Percentiles rank a stretch among this genome's conserved stretches.
phyloP scores from a whole-genome alignment of 2,113 vertebrate species.

The Catharus fuscescens region DNA sequence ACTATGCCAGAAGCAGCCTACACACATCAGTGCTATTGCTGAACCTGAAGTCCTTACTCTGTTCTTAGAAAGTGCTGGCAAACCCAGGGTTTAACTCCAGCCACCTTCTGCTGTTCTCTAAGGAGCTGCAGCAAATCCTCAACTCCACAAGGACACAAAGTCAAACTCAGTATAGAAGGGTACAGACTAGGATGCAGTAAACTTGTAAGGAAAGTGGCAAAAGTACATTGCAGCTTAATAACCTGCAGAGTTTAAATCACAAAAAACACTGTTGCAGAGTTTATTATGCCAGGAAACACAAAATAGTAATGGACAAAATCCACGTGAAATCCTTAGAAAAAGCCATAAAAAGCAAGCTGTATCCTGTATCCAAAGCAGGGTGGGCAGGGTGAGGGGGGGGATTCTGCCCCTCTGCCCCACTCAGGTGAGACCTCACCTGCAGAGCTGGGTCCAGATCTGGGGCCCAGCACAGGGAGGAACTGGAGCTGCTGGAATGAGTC shows the following conservation, averaged over 20 bases:
- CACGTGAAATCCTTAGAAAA: not conserved
- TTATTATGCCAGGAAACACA: not conserved
- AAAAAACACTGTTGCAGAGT: not conserved
- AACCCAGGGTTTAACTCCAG: not conserved
- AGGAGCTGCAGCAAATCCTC: not conserved
- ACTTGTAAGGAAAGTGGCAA: not conserved
- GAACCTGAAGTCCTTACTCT: not conserved
- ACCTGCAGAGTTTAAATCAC: not conserved
- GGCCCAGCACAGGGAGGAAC: accelerated
- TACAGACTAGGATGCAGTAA: not conserved
- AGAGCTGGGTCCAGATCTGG: not conserved
- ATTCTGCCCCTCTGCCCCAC: accelerated
- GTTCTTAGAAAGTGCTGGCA: not conserved
- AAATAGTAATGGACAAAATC: not conserved
- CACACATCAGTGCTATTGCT: not conserved
- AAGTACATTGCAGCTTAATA: not conserved
- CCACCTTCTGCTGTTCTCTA: not conserved
- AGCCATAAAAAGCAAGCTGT: not conserved
- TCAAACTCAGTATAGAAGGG: not conserved
- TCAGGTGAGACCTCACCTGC: not conserved
- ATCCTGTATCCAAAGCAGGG: not conserved
- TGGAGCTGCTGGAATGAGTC: not conserved
- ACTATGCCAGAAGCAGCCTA: not conserved
- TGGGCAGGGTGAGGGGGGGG: accelerated
- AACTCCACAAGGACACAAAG: accelerated